phyloP scores from a whole-genome alignment of 2,113 vertebrate species.

The Sander lucioperca region DNA sequence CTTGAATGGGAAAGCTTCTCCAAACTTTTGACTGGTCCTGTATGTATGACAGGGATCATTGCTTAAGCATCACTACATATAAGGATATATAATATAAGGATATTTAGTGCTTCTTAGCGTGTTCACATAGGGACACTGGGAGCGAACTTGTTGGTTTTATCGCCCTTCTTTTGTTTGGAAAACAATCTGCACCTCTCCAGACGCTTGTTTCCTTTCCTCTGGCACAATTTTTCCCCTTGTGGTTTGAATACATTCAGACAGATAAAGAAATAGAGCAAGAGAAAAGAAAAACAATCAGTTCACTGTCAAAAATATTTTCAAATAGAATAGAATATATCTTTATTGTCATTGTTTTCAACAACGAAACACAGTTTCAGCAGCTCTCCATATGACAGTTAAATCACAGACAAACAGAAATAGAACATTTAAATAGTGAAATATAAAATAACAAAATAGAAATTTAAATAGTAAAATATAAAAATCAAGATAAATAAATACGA shows the following conservation, averaged over 20 bases:
- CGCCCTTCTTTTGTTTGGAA: not conserved
- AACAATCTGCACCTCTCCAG: not conserved
- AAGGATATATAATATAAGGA: not conserved
- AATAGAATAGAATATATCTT: not conserved
- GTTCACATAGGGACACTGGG: constrained; percentile 50
- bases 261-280: not conserved
- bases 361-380: too few species aligned
- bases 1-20: too few species aligned
- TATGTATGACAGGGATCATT: not conserved
- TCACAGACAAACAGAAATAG: too few species aligned
- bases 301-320: not conserved
- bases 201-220: not conserved
- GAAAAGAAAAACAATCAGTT: not conserved
- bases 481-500: too few species aligned
- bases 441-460: too few species aligned
- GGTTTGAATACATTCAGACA: constrained; percentile 10
- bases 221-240: not conserved
- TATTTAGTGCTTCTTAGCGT: not conserved
- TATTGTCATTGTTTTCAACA: too few species aligned
- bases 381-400: too few species aligned
- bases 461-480: too few species aligned
- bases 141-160: not conserved
- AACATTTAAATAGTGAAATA: too few species aligned
- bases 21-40: too few species aligned
- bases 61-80: not conserved